These are phyloP conservation scores for Melanotus villosus DNA, from an alignment of 2,888 invertebrate genomes.

Conservation along the genomic window DNA sequence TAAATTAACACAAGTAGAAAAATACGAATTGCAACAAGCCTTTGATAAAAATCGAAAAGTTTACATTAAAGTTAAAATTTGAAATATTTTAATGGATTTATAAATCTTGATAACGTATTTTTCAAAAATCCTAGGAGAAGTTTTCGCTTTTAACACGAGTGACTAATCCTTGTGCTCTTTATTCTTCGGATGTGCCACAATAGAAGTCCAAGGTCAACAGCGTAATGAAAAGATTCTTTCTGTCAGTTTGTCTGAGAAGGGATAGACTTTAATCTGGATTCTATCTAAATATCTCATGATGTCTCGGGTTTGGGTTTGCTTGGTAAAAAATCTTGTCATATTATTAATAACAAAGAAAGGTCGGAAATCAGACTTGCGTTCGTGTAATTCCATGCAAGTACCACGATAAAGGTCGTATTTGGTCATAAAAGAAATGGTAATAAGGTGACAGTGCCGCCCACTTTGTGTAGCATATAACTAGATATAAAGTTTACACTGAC, in stretches of 20 bases:
- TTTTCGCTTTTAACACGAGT: not conserved
- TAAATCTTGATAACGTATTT: not conserved
- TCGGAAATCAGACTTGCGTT: not conserved
- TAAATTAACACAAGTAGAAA: too few species aligned
- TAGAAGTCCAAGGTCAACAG: constrained; percentile 38
- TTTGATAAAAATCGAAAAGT: too few species aligned
- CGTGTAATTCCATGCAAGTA: not conserved
- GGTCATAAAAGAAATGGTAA: constrained; percentile 8
- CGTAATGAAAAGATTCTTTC: constrained; percentile 43
- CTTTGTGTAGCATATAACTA: constrained; percentile 18
- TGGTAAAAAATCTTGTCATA: constrained; percentile 23
- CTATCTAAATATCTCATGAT: constrained; percentile 45
- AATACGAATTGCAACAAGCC: too few species aligned
- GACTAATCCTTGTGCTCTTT: constrained; percentile 1
- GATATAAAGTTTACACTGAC: constrained; percentile 4
- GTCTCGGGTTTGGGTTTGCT: constrained; percentile 30
- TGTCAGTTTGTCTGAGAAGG: constrained; percentile 47
- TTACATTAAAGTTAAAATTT: too few species aligned
- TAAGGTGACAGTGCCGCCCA: constrained; percentile 18
- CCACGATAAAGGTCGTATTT: not conserved
- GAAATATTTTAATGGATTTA: too few species aligned
- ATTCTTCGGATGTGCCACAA: constrained; percentile 33
- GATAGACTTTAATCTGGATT: constrained; percentile 43
- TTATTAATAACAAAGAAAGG: not conserved
- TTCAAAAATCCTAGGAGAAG: too few species aligned